phyloP scores from a whole-genome alignment of 2,888 invertebrate genomes.

The Ectemnius lituratus region DNA sequence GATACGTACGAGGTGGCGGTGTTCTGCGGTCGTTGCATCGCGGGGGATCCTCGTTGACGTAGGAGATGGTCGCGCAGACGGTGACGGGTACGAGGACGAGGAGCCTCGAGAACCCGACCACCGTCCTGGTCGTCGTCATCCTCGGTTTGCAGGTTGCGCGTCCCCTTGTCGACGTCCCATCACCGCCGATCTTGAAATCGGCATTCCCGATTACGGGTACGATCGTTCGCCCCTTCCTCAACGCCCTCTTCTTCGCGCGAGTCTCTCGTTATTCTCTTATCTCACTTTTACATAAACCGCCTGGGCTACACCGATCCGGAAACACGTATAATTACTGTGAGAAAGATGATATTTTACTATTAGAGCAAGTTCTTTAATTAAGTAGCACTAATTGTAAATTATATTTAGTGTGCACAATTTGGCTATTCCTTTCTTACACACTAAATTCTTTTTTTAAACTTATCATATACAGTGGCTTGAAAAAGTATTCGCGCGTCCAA shows the following conservation, averaged over 20 bases:
- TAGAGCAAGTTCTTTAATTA: no score
- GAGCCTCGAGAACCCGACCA: constrained; percentile 56
- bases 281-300: no score
- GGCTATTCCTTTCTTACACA: no score
- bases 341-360: no score
- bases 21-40: constrained; percentile 55
- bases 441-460: no score
- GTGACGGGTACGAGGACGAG: constrained; percentile 65
- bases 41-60: constrained; percentile 50
- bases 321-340: not conserved
- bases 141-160: constrained; percentile 45
- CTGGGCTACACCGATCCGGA: not conserved
- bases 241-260: constrained; percentile 1
- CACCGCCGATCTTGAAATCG: constrained; percentile 28
- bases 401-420: no score
- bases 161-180: constrained; percentile 50
- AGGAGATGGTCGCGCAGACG: constrained; percentile 64
- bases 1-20: constrained; percentile 53
- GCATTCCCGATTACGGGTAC: constrained; percentile 45
- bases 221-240: constrained; percentile 26
- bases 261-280: no score
- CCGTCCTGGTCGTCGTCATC: constrained; percentile 59
- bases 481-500: no score
- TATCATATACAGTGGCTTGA: no score
- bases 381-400: no score